A percentile compares a stretch with the other conserved stretches of the same genome.
Conservation (phyloP, 2,113 vertebrate genomes). For the Pygoscelis adeliae region DNA sequence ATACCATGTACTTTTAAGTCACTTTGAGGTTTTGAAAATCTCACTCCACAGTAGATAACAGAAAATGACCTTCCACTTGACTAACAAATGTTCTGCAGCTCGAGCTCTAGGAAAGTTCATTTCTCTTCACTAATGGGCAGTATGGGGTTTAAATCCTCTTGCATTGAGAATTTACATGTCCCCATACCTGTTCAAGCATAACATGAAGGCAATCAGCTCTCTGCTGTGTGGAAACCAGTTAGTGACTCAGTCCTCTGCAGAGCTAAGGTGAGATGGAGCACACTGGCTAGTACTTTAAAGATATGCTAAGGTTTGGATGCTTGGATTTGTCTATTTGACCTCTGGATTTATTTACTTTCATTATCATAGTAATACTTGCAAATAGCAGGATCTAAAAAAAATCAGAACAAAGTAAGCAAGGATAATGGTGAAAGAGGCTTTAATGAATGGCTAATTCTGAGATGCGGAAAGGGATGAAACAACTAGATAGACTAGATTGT, state of each 20-base stretch:
- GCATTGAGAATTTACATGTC: not conserved
- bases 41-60: not conserved
- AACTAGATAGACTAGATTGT: not conserved
- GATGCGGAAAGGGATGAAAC: not conserved
- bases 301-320: not conserved
- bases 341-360: not conserved
- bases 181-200: not conserved
- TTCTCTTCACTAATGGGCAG: not conserved
- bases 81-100: not conserved
- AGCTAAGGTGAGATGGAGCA: not conserved
- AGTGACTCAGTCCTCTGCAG: not conserved
- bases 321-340: not conserved
- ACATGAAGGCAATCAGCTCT: not conserved
- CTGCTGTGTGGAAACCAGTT: not conserved
- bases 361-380: not conserved
- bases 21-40: not conserved
- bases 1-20: not conserved
- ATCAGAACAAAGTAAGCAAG: not conserved
- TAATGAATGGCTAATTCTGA: not conserved
- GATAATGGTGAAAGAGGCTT: not conserved
- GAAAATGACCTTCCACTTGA: conserved; percentile 14
- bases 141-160: not conserved
- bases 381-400: not conserved
- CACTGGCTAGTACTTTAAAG: not conserved
- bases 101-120: not conserved